phyloP scores from a whole-genome alignment of 2,888 invertebrate species.

The Magallana nippona region DNA sequence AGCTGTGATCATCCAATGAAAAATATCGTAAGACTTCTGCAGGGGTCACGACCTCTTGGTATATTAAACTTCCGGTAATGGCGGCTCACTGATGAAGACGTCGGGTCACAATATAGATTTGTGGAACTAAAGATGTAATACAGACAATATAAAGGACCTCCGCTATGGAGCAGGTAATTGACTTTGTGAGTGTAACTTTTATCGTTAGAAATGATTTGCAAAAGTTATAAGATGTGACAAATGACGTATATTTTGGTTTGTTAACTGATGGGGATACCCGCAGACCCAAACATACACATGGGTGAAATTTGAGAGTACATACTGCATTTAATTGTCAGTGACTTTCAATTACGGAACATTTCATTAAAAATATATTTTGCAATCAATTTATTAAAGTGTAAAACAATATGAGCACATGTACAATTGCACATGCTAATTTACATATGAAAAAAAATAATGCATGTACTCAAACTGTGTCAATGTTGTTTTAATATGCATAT shows the following conservation, averaged over 20 bases:
- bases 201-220: neutral
- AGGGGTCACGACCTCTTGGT: constrained; percentile 31
- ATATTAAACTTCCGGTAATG: constrained; percentile 39
- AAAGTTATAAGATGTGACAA: neutral
- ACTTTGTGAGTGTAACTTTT: neutral
- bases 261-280: neutral
- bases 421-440: too few relatives aligned
- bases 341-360: too few relatives aligned
- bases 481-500: too few relatives aligned
- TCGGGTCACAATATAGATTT: constrained; percentile 18
- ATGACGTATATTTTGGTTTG: neutral
- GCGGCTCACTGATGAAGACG: constrained; percentile 12
- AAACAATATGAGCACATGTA: too few relatives aligned
- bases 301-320: too few relatives aligned
- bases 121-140: neutral
- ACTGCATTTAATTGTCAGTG: too few relatives aligned
- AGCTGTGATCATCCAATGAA: neutral
- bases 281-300: neutral
- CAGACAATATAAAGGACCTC: neutral
- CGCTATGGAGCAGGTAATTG: constrained; percentile 10
- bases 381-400: too few relatives aligned
- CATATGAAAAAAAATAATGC: too few relatives aligned
- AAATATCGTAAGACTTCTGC: constrained; percentile 1
- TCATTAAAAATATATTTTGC: too few relatives aligned
- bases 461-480: too few relatives aligned